These are phyloP conservation scores for Mobula birostris DNA, from an alignment of 2,113 vertebrate species.

Conservation along the genomic window DNA sequence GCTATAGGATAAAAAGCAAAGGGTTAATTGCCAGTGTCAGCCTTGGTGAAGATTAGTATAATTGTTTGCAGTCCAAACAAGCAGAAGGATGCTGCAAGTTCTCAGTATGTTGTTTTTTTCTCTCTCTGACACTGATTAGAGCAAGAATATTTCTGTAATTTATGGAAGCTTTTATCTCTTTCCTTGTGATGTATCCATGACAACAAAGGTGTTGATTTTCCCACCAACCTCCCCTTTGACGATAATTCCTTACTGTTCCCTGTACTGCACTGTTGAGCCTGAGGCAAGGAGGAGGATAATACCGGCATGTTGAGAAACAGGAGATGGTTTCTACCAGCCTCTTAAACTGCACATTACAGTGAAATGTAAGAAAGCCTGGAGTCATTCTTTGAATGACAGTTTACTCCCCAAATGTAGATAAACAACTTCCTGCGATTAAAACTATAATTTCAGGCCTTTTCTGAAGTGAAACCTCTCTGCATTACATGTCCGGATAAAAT, in stretches of 20 bases:
- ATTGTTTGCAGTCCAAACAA: conserved; percentile 32
- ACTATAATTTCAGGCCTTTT: background rate
- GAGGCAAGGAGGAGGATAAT: background rate
- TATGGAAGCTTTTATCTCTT: conserved; percentile 35
- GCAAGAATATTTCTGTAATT: conserved; percentile 26
- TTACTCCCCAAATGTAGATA: background rate
- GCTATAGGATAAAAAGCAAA: background rate
- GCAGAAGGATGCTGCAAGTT: conserved; percentile 34
- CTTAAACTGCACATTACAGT: conserved; percentile 22
- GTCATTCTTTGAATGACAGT: background rate
- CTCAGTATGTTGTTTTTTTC: conserved; percentile 6
- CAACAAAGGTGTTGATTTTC: conserved; percentile 33
- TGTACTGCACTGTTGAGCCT: background rate
- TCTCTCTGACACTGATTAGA: conserved; percentile 22
- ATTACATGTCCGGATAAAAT: background rate
- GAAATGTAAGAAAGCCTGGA: background rate
- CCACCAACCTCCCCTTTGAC: conserved; percentile 9
- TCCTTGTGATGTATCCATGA: conserved; percentile 36
- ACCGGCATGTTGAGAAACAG: conserved; percentile 11
- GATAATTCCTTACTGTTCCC: background rate
- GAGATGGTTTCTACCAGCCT: background rate
- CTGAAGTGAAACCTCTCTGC: background rate
- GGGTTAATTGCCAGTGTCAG: background rate
- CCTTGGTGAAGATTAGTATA: background rate
- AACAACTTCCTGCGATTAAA: conserved; percentile 22